These are phyloP conservation scores for Chlorocebus sabaeus DNA, from an alignment of 2,113 vertebrate genomes.

Conservation along the genomic window DNA sequence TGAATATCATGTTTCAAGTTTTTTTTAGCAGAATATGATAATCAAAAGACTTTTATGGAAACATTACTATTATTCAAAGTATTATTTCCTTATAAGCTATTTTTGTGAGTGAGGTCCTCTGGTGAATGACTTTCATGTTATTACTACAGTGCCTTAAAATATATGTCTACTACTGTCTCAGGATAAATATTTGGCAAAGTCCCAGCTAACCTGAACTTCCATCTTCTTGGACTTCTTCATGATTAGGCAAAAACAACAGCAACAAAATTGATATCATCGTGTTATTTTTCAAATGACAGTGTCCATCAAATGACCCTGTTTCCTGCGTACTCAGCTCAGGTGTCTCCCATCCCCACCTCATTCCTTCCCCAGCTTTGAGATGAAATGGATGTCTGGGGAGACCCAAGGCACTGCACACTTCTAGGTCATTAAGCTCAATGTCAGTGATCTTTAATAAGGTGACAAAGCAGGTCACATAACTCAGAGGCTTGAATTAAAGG, in stretches of 20 bases:
- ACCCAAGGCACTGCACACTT: fast-evolving
- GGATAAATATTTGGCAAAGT: not conserved
- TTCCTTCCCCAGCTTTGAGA: not conserved
- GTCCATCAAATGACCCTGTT: not conserved
- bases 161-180: not conserved
- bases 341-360: not conserved
- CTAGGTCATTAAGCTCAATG: not conserved
- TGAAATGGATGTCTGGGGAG: not conserved
- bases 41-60: not conserved
- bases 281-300: not conserved
- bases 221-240: not conserved
- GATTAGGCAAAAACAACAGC: not conserved
- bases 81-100: not conserved
- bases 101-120: not conserved
- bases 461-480: not conserved
- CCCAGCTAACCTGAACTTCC: not conserved
- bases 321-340: not conserved
- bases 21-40: not conserved
- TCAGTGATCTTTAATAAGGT: not conserved
- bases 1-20: not conserved
- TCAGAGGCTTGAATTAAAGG: not conserved
- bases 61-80: not conserved
- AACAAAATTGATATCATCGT: not conserved
- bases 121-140: not conserved
- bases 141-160: not conserved